Percentiles rank a stretch among this genome's conserved stretches.
phyloP scores from a whole-genome alignment of 2,888 invertebrate genomes.

The Cerastis leucographa region DNA sequence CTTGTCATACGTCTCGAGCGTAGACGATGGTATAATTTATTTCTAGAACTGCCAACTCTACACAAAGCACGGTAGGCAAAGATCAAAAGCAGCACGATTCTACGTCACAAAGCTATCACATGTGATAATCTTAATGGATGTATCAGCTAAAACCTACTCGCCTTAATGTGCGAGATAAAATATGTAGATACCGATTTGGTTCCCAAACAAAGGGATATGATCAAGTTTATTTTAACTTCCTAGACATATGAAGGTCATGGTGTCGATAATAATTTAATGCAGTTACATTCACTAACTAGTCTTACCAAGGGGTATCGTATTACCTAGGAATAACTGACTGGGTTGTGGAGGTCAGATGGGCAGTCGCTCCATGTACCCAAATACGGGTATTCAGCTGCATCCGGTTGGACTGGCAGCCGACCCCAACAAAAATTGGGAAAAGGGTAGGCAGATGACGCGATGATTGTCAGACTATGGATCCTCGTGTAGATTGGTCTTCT shows the following conservation, averaged over 20 bases:
- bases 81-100: slow-evolving; percentile 16
- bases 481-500: neutral
- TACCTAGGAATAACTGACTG: too few relatives aligned
- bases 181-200: neutral
- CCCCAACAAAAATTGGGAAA: too few relatives aligned
- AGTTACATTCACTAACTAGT: too few relatives aligned
- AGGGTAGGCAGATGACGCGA: too few relatives aligned
- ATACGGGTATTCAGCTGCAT: too few relatives aligned
- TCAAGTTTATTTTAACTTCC: slow-evolving; percentile 25
- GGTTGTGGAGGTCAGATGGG: too few relatives aligned
- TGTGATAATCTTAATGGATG: slow-evolving; percentile 42
- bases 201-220: slow-evolving; percentile 13
- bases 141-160: slow-evolving; percentile 17
- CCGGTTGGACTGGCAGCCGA: too few relatives aligned
- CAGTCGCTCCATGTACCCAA: too few relatives aligned
- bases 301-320: too few relatives aligned
- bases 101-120: slow-evolving; percentile 13
- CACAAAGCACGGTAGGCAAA: neutral
- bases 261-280: too few relatives aligned
- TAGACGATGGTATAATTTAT: neutral
- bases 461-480: neutral
- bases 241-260: slow-evolving; percentile 12
- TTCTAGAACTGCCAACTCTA: neutral
- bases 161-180: slow-evolving; percentile 18
- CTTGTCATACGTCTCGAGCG: neutral